Conservation (phyloP, 2,888 invertebrate species). For the Elaeidobius kamerunicus region DNA sequence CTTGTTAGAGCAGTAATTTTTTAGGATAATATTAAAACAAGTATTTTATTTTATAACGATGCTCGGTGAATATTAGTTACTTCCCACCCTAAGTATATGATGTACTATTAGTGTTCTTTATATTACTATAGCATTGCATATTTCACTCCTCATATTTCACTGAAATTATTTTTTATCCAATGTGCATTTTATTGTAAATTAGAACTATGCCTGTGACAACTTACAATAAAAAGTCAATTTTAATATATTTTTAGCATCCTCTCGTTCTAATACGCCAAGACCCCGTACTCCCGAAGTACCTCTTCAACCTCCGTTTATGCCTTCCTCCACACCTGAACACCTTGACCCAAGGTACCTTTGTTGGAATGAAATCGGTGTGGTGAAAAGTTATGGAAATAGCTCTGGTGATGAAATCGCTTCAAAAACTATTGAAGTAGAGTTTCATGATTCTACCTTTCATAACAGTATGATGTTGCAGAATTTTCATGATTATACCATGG, state of each 20-base stretch:
- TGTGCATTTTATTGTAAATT: not conserved
- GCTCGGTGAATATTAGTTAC: too few species aligned
- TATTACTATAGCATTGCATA: too few species aligned
- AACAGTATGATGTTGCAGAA: conserved; percentile 89
- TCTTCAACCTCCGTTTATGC: conserved; percentile 85
- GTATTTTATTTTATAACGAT: too few species aligned
- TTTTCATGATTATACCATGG: conserved; percentile 81
- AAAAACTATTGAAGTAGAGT: conserved; percentile 89
- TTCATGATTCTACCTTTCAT: conserved; percentile 87
- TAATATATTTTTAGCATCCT: conserved; percentile 37
- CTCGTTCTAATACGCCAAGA: conserved; percentile 37
- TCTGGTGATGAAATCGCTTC: conserved; percentile 55
- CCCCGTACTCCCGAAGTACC: conserved; percentile 52
- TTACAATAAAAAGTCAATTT: not conserved
- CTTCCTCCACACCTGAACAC: conserved; percentile 81
- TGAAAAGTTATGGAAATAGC: conserved; percentile 74
- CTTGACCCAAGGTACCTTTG: conserved; percentile 66
- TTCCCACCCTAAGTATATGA: too few species aligned
- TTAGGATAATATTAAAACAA: too few species aligned
- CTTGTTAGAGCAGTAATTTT: too few species aligned
- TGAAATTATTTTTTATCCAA: too few species aligned
- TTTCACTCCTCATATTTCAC: too few species aligned
- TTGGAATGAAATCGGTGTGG: conserved; percentile 93
- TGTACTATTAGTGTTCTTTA: too few species aligned
- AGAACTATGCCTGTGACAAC: not conserved